Conservation (phyloP, 1,140 invertebrate species). For the Dinoponera quadriceps region DNA sequence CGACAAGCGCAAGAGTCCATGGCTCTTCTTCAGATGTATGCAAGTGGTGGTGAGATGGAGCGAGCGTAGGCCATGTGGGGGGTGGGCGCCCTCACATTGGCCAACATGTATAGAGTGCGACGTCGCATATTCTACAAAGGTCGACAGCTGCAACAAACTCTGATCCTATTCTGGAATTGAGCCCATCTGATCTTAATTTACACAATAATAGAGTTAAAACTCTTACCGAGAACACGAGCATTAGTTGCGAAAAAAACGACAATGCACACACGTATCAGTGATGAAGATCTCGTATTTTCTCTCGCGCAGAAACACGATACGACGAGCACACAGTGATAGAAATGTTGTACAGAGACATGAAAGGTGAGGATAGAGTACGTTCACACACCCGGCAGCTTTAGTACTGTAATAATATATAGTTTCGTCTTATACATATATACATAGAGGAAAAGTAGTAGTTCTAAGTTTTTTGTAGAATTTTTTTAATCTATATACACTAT, state of each 20-base stretch:
- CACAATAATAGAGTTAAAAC: constrained; percentile 22
- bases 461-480: constrained; percentile 58
- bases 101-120: constrained; percentile 83
- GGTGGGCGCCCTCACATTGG: constrained; percentile 84
- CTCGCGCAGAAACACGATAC: constrained; percentile 14
- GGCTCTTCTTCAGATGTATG: constrained; percentile 89
- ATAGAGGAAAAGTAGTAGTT: constrained; percentile 38
- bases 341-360: constrained; percentile 40
- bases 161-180: constrained; percentile 84
- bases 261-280: constrained; percentile 20
- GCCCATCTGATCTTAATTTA: constrained; percentile 70
- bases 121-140: constrained; percentile 83
- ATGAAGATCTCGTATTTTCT: constrained; percentile 38
- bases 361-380: constrained; percentile 41
- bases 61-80: constrained; percentile 85
- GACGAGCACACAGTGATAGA: constrained; percentile 13
- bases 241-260: constrained; percentile 19
- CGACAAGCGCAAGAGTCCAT: constrained; percentile 93
- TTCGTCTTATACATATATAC: constrained; percentile 48
- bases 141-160: constrained; percentile 82
- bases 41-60: constrained; percentile 83
- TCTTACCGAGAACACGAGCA: not conserved
- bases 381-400: constrained; percentile 50
- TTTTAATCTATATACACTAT: constrained; percentile 61
- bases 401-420: constrained; percentile 37